Evolutionary conservation across 2,113 vertebrate species (phyloP), one percentile per base, ranked within the genome.

Genomic region (Podarcis cretensis): DNA sequence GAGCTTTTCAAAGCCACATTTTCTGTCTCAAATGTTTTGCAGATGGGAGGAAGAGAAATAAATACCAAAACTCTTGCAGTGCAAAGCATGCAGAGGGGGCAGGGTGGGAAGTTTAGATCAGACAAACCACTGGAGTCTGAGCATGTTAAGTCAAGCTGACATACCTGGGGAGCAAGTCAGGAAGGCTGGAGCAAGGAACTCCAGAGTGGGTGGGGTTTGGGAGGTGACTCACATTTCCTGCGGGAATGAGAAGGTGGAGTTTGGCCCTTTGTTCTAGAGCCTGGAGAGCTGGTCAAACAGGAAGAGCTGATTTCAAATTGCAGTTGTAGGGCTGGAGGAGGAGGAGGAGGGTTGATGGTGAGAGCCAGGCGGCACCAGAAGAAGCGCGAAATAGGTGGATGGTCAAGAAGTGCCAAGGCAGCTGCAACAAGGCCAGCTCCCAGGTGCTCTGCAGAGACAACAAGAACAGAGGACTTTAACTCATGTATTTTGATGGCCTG

Each of bases 281-380:
- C 84, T 0, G n/a, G 48, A 71, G 90, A 94, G 96, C 96, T 93
- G 95, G 96, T 96, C 95, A 0, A 84, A 95, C 96, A 27, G 94
- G 96, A 95, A 94, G 83, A 81, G 0, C 1, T 37, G 88, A 84
- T 40, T 59, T 66, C 40, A 21, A 20, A 88, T 66, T 27, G 84
- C 90, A 69, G 84, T 7, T n/a, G 83, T 87, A 85, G 54, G 81
- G 59, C 43, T 83, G 84, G 1, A 76, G 59, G 73, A 54, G 84
- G 1, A 76, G 59, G 73, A 54, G 6, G 85, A 57, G 32, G 86
- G n/a, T 84, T 37, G 76, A 2, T 2, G 18, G n/a, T 0, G 68
- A 82, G 43, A 48, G 13, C 40, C 83, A 0, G 32, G 65, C 69
- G 0, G 40, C 20, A 10, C 23, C 10, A n/a, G 71, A 32, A 35